Base-by-base conservation (phyloP, 2,888 invertebrate genomes). In the Eupithecia insigniata region DNA sequence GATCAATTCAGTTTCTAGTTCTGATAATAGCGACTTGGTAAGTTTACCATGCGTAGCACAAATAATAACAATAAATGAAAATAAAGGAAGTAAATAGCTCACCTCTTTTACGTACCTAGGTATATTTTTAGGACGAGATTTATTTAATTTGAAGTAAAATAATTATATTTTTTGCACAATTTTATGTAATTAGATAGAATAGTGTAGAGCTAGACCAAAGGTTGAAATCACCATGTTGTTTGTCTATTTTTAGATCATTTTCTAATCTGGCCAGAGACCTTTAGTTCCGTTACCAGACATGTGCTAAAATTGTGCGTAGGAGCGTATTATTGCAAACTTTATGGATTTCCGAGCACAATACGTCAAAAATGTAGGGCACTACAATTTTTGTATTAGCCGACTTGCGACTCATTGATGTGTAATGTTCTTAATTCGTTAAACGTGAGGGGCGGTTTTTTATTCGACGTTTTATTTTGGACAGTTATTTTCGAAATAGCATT, bases 301-400 rank as follows among this genome's bases (percentile, higher is more conserved):
- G 30, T 72, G 78, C 76, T 70, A 72, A 79, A 79, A 72, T 68
- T 65, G 67, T 36, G 76, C 76, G 79, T 79, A 73, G 78, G 78
- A 28, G 71, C 67, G 22, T 26, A 71, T 75, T 76, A 79, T 78
- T 78, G 79, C 75, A 73, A 78, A 79, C 76, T 78, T 78, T 79
- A 79, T 78, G 70, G 75, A 75, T 77, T 76, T 76, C 58, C 67
- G 68, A 16, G 70, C 66, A 64, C 66, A 62, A 72, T 72, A 55
- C 55, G 55, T 55, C 26, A 55, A 36, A 77, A 69, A 79, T 75
- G 66, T 79, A 71, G 79, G 79, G 73, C 79, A 77, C 51, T 34
- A 32, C 73, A 30, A 79, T 79, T 78, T 77, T 76, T 76, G 71
- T 70, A 74, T 79, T 75, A 74, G 58, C 69, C 58, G 66, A 55